Evolutionary conservation across 1,140 invertebrate genomes (phyloP).

Genomic region (Lethrus apterus): DNA sequence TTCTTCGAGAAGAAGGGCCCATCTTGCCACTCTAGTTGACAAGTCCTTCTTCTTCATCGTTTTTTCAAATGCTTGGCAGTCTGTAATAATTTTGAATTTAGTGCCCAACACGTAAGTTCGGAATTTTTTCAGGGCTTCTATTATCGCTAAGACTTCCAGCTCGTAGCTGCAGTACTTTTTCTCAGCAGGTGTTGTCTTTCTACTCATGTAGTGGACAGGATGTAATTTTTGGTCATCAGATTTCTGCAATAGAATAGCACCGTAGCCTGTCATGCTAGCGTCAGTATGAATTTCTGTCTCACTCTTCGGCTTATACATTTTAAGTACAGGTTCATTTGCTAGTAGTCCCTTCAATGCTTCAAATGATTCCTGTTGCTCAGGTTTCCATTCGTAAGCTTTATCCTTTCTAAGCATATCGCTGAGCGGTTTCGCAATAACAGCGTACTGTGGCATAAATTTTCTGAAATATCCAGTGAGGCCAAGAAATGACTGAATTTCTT

Average conservation of each 20-base stretch:
- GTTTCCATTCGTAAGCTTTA: constrained; percentile 16
- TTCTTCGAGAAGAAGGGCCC: constrained; percentile 34
- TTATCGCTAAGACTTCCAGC: constrained; percentile 39
- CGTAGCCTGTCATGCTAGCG: constrained; percentile 31
- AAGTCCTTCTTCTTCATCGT: constrained; percentile 40
- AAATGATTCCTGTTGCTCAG: constrained; percentile 17
- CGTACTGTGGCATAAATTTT: constrained; percentile 20
- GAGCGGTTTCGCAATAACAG: constrained; percentile 19
- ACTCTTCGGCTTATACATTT: constrained; percentile 28
- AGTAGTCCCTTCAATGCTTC: constrained; percentile 17
- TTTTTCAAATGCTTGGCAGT: constrained; percentile 33
- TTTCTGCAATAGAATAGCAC: constrained; percentile 34
- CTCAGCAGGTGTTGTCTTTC: constrained; percentile 34
- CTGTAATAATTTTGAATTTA: constrained; percentile 32
- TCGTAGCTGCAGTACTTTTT: constrained; percentile 36
- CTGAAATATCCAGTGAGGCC: constrained; percentile 19
- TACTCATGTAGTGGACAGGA: constrained; percentile 39
- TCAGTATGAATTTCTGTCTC: constrained; percentile 38
- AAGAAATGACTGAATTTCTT: constrained; percentile 27
- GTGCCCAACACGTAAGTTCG: constrained; percentile 34
- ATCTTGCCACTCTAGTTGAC: constrained; percentile 31
- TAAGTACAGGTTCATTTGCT: constrained; percentile 30
- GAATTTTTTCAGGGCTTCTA: constrained; percentile 24
- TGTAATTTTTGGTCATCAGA: constrained; percentile 38
- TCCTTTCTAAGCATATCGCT: constrained; percentile 20